Evolutionary conservation across 37 sponge, comb jelly and placozoan genomes (phyloP).

Genomic region (Ianthella basta): DNA sequence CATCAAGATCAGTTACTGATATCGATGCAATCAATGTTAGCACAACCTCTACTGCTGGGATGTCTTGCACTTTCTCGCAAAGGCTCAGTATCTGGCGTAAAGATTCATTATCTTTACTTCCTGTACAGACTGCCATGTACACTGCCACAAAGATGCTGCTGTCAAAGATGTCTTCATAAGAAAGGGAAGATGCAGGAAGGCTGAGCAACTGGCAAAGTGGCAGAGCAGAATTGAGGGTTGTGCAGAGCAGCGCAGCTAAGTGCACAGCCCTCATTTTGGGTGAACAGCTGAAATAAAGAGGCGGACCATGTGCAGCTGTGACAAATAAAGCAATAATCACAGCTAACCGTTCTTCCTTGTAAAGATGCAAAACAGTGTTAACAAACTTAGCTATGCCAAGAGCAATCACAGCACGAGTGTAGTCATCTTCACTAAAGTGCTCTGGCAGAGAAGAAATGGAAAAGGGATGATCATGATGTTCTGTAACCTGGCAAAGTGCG

Average conservation of each 20-base stretch:
- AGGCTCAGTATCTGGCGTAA: not conserved
- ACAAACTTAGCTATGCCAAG: too few relatives aligned
- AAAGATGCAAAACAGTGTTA: too few relatives aligned
- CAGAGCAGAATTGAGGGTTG: not conserved
- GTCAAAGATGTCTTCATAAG: constrained; percentile 7
- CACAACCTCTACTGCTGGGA: not conserved
- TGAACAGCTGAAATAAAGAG: not conserved
- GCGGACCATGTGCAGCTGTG: constrained; percentile 1
- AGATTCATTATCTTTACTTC: not conserved
- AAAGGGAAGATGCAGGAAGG: not conserved
- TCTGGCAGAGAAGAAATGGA: too few relatives aligned
- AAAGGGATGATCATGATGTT: too few relatives aligned
- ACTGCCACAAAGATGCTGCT: constrained; percentile 4
- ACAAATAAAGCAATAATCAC: not conserved
- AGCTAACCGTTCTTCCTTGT: not conserved
- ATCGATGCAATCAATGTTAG: not conserved
- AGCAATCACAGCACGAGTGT: too few relatives aligned
- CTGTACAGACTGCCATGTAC: not conserved
- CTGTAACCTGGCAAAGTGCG: too few relatives aligned
- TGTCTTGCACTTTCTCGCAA: not conserved
- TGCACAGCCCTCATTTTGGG: not conserved
- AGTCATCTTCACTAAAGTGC: too few relatives aligned
- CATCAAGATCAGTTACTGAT: not conserved
- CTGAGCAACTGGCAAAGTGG: not conserved
- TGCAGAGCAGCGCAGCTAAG: not conserved